Evolutionary conservation across 2,797 vertebrate genomes (phyloP).

Genomic region (Myotis vivesi): DNA sequence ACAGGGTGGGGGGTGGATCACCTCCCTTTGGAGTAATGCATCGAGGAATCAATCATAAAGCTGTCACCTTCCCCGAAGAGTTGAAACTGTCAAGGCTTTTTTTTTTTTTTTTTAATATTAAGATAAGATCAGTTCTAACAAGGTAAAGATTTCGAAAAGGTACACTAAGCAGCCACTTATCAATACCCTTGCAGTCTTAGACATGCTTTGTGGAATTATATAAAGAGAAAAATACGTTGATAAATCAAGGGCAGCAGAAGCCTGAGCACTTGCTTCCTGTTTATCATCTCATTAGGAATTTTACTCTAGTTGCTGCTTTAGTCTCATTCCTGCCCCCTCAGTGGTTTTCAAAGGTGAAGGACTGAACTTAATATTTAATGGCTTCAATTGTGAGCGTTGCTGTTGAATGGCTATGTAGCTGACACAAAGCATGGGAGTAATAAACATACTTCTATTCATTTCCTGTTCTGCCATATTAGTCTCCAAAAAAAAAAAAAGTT

Average conservation of each 20-base stretch:
- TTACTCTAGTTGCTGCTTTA: background rate
- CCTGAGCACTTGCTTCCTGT: background rate
- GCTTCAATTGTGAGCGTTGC: background rate
- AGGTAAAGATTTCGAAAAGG: background rate
- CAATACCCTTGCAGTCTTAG: background rate
- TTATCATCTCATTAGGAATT: background rate
- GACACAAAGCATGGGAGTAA: background rate
- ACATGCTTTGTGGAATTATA: background rate
- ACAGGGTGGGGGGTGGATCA: background rate
- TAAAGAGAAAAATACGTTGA: background rate
- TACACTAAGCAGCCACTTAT: background rate
- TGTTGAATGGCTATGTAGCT: background rate
- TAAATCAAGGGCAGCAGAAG: background rate
- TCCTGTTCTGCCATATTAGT: background rate
- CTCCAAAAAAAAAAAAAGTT: background rate
- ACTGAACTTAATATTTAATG: background rate
- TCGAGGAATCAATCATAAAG: background rate
- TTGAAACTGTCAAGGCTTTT: background rate
- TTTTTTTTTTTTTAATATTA: background rate
- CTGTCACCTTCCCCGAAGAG: background rate
- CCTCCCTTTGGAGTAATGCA: background rate
- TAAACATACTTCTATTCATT: background rate
- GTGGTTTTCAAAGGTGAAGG: background rate
- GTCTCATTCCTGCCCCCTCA: background rate
- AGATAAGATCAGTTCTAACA: background rate